Evolutionary conservation across 2,888 invertebrate genomes (phyloP), one percentile per base, ranked within the genome.

Genomic region (Oscheius sp.): DNA sequence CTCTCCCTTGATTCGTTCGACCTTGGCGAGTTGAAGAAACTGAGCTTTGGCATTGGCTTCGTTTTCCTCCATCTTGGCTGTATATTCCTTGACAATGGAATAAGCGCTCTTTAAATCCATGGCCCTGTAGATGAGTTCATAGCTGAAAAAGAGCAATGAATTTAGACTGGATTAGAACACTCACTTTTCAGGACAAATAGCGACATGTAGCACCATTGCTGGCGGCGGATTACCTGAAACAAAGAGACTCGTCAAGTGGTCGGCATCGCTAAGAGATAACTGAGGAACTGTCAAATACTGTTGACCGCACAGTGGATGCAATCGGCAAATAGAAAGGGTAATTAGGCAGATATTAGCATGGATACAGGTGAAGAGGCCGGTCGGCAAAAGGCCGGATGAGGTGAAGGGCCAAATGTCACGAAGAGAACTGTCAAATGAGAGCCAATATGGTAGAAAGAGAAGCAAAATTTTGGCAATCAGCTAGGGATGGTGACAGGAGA

Each of bases 171-270:
- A n/a, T 34, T n/a, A 15, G 42, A 45, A 39, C 45, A 23, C 42
- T 61, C 27, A 61, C 61, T 61, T 61, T 23, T 61, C 61, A 5
- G 61, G 61, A 31, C 42, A 42, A 10, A 61, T 61, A 23, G 61
- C n/a, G 17, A 61, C 45, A 45, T 27, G 61, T 15, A 61, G 61
- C 42, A 61, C 61, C 61, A 61, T 61, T 6, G 20, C 37, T 34
- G 33, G 17, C 23, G 45, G 39, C 61, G 61, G 61, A 61, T 61
- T 61, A 61, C 61, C 61, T 61, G 61, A 42, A 61, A 61, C 50
- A 55, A 55, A 55, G 25, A 27, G 61, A 61, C 45, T 61, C 34
- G 27, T 61, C 61, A 45, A 27, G 61, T 39, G 20, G 61, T 61
- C 61, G 61, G 61, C 61, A 27, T n/a, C 29, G 27, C 42, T 61